Conservation (phyloP, 2,888 invertebrate genomes). For the Seira sanloemensis region DNA sequence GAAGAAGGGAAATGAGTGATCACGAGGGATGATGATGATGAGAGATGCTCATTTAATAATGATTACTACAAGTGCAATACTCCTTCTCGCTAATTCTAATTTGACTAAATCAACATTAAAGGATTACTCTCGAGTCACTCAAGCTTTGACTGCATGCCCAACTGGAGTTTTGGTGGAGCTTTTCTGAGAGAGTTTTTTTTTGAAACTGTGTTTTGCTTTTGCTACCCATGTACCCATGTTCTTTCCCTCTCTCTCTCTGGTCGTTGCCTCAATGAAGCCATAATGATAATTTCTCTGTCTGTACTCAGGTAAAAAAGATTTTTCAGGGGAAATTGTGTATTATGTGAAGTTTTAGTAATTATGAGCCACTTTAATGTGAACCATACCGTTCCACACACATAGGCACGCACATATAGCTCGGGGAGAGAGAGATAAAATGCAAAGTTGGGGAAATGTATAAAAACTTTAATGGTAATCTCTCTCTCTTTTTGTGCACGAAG, state of each 20-base stretch:
- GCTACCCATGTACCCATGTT: no score
- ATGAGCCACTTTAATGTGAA: conserved; percentile 62
- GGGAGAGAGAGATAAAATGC: conserved; percentile 5
- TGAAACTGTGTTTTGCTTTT: conserved; percentile 24
- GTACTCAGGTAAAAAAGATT: not conserved
- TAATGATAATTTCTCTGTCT: conserved; percentile 36
- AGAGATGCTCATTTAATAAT: conserved; percentile 40
- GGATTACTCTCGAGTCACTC: not conserved
- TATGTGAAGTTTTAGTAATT: conserved; percentile 51
- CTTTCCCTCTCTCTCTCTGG: conserved; percentile 8
- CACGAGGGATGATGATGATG: not conserved
- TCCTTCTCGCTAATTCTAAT: conserved; percentile 55
- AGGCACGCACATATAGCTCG: conserved; percentile 18
- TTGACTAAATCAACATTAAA: conserved; percentile 59
- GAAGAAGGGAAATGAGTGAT: conserved; percentile 6
- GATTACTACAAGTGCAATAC: conserved; percentile 28
- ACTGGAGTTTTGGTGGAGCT: conserved; percentile 58
- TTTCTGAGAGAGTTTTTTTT: conserved; percentile 12
- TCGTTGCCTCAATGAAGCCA: conserved; percentile 9
- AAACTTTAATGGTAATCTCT: not conserved
- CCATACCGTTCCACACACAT: conserved; percentile 47
- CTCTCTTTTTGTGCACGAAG: not conserved
- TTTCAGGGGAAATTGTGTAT: not conserved
- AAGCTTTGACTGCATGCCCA: conserved; percentile 38
- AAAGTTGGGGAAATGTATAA: conserved; percentile 1